Conservation (phyloP, 2,113 vertebrate genomes). For the Aegotheles bennettii region DNA sequence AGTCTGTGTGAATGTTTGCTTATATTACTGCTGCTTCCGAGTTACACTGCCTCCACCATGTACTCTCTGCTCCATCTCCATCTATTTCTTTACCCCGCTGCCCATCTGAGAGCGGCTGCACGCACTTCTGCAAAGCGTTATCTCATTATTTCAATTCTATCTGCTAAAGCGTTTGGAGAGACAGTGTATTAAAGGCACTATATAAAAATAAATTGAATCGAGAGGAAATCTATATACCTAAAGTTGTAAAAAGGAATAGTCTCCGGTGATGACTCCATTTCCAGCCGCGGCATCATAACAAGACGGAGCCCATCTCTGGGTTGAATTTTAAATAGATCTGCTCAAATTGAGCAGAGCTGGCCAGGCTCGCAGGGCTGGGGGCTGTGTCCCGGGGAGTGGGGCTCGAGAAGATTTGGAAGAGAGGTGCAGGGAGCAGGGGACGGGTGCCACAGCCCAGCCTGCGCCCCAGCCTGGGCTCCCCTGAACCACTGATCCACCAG, state of each 20-base stretch:
- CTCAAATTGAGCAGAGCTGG: not conserved
- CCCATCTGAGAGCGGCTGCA: slow-evolving; percentile 1
- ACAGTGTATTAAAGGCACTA: slow-evolving; percentile 62
- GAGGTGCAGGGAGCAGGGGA: fast-evolving
- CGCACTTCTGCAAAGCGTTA: slow-evolving; percentile 55
- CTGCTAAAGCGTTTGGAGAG: slow-evolving; percentile 64
- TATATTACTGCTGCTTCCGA: slow-evolving; percentile 17
- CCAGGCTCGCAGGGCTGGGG: not conserved
- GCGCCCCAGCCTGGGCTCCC: not conserved
- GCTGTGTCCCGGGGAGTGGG: not conserved
- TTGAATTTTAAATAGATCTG: slow-evolving; percentile 59
- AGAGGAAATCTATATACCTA: slow-evolving; percentile 49
- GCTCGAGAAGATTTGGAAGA: fast-evolving
- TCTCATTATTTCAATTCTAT: slow-evolving; percentile 67
- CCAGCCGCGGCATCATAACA: not conserved
- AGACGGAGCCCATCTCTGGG: not conserved
- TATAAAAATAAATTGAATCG: slow-evolving; percentile 69
- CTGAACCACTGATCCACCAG: fast-evolving
- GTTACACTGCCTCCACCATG: not conserved
- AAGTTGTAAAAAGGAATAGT: slow-evolving; percentile 63
- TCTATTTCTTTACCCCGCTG: not conserved
- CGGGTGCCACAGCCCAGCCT: not conserved
- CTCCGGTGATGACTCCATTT: slow-evolving; percentile 59
- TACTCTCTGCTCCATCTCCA: slow-evolving; percentile 9
- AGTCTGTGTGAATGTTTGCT: not conserved